phyloP scores from a whole-genome alignment of 2,888 invertebrate species.

The Cheilosia urbana region DNA sequence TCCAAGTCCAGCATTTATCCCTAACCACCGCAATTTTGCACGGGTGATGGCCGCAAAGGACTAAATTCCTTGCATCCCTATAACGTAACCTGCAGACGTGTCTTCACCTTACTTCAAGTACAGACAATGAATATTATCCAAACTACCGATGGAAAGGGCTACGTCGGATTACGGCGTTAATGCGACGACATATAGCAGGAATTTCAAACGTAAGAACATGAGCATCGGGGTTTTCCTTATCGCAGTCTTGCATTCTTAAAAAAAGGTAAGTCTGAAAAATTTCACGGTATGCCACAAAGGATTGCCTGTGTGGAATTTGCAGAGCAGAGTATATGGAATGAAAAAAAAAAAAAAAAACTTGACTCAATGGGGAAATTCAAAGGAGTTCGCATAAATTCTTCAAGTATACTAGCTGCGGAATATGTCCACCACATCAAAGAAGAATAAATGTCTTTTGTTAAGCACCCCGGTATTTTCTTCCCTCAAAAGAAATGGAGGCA shows the following conservation, averaged over 20 bases:
- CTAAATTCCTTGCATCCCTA: conserved; percentile 13
- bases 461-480: conserved; percentile 15
- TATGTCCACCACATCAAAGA: conserved; percentile 20
- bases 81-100: conserved; percentile 5
- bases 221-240: conserved; percentile 34
- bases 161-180: conserved; percentile 29
- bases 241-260: conserved; percentile 36
- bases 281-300: conserved; percentile 22
- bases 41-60: conserved; percentile 6
- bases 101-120: conserved; percentile 5
- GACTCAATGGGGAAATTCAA: conserved; percentile 7
- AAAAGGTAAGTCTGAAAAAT: conserved; percentile 26
- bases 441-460: conserved; percentile 27
- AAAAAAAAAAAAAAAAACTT: not conserved
- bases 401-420: not conserved
- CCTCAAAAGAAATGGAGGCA: conserved; percentile 10
- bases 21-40: not conserved
- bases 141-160: not conserved
- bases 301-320: conserved; percentile 18
- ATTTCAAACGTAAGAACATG: conserved; percentile 40
- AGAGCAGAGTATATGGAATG: not conserved
- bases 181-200: conserved; percentile 40
- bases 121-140: conserved; percentile 25
- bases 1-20: conserved; percentile 8
- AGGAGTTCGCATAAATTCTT: conserved; percentile 25